phyloP scores from a whole-genome alignment of 2,797 vertebrate species.

The Eupleurogrammus muticus region DNA sequence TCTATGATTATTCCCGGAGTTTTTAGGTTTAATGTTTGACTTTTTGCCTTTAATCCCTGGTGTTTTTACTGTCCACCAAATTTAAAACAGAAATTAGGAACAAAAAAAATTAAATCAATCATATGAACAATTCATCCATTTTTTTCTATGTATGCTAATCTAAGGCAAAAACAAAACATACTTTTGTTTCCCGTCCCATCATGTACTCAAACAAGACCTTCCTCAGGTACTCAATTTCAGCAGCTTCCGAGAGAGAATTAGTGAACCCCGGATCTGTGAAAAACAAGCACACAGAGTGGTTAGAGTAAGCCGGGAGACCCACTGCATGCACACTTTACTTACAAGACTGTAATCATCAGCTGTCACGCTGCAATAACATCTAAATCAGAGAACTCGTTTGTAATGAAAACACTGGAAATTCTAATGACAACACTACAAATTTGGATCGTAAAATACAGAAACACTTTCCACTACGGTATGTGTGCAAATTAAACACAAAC shows the following conservation, averaged over 20 bases:
- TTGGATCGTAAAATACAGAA: slow-evolving; percentile 15
- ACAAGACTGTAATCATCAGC: not conserved
- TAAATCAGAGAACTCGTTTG: not conserved
- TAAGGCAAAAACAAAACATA: slow-evolving; percentile 69
- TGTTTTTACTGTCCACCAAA: slow-evolving; percentile 4
- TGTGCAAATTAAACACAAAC: slow-evolving; percentile 42
- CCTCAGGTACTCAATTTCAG: slow-evolving; percentile 96
- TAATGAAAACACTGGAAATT: no score
- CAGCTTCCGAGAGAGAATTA: slow-evolving; percentile 88
- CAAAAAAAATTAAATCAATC: not conserved
- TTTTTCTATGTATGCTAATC: not conserved
- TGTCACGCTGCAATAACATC: not conserved
- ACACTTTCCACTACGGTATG: slow-evolving; percentile 24
- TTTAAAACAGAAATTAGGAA: not conserved
- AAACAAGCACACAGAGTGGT: slow-evolving; percentile 35
- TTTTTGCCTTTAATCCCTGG: no score
- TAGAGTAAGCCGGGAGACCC: slow-evolving; percentile 11
- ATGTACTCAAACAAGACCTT: slow-evolving; percentile 99
- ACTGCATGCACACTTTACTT: not conserved
- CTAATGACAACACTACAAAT: not conserved
- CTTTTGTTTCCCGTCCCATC: slow-evolving; percentile 99
- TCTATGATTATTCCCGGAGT: no score
- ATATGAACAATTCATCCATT: not conserved
- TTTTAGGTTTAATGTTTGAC: no score
- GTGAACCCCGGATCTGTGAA: slow-evolving; percentile 83